Conservation (phyloP, 2,113 vertebrate genomes). For the Pithys albifrons region DNA sequence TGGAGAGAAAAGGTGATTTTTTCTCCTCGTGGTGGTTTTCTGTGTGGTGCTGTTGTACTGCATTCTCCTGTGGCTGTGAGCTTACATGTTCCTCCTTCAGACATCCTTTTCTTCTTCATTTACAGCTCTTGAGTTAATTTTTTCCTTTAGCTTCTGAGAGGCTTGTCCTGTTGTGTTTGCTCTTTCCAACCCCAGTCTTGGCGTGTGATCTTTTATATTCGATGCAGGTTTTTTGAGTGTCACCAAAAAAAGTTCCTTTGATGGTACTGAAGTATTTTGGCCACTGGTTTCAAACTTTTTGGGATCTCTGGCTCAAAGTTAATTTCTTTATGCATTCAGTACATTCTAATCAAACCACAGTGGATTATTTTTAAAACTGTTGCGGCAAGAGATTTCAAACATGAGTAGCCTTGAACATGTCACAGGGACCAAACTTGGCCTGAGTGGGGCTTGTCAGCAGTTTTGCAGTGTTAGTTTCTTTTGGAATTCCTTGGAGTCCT, state of each 20-base stretch:
- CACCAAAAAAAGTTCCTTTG: background rate
- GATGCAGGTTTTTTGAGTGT: background rate
- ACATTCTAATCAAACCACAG: slow-evolving; percentile 38
- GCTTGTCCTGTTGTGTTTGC: background rate
- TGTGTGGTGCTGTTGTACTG: accelerated
- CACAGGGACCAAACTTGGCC: background rate
- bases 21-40: background rate
- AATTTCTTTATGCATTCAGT: slow-evolving; percentile 31
- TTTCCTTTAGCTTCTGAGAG: background rate
- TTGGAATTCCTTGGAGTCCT: background rate
- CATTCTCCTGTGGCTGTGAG: background rate
- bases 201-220: background rate
- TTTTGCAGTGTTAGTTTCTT: background rate
- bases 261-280: background rate
- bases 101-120: background rate
- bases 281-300: background rate
- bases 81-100: background rate
- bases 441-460: slow-evolving; percentile 9
- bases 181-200: background rate
- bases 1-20: slow-evolving; percentile 92
- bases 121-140: background rate
- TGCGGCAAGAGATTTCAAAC: background rate
- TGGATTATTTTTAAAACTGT: background rate
- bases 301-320: background rate
- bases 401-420: background rate